A percentile compares a stretch with the other conserved stretches of the same genome.
phyloP scores from a whole-genome alignment of 2,888 invertebrate species.

The Colostygia pectinataria region DNA sequence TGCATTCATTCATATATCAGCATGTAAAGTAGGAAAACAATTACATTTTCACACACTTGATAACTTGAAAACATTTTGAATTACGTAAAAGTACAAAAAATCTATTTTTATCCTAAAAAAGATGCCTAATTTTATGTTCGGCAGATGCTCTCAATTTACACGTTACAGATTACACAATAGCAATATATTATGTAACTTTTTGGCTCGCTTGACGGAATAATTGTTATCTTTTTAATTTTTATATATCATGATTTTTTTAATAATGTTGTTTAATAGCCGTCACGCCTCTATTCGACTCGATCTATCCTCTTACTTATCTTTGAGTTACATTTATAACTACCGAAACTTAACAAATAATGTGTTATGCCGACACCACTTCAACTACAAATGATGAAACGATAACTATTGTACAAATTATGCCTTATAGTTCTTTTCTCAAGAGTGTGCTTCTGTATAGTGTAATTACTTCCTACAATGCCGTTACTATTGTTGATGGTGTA shows the following conservation, averaged over 20 bases:
- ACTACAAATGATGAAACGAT: conserved; percentile 50
- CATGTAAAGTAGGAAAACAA: conserved; percentile 6
- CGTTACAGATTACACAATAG: conserved; percentile 58
- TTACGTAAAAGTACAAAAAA: conserved; percentile 29
- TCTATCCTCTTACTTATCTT: conserved; percentile 46
- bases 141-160: conserved; percentile 52
- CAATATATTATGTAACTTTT: conserved; percentile 62
- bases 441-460: conserved; percentile 47
- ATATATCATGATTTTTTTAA: conserved; percentile 45
- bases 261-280: conserved; percentile 53
- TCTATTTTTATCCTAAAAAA: conserved; percentile 59
- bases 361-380: conserved; percentile 51
- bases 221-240: conserved; percentile 55
- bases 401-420: conserved; percentile 48
- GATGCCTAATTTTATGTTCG: conserved; percentile 63
- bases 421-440: conserved; percentile 47
- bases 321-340: conserved; percentile 30
- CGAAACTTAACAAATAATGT: conserved; percentile 43
- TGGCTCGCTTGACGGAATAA: conserved; percentile 54
- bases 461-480: conserved; percentile 51
- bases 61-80: conserved; percentile 3
- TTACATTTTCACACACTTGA: conserved; percentile 7
- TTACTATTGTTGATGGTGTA: conserved; percentile 39
- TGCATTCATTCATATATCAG: conserved; percentile 1
- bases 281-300: conserved; percentile 49